These are phyloP conservation scores for Nipponia nippon DNA, from an alignment of 2,113 vertebrate genomes.

Conservation along the genomic window DNA sequence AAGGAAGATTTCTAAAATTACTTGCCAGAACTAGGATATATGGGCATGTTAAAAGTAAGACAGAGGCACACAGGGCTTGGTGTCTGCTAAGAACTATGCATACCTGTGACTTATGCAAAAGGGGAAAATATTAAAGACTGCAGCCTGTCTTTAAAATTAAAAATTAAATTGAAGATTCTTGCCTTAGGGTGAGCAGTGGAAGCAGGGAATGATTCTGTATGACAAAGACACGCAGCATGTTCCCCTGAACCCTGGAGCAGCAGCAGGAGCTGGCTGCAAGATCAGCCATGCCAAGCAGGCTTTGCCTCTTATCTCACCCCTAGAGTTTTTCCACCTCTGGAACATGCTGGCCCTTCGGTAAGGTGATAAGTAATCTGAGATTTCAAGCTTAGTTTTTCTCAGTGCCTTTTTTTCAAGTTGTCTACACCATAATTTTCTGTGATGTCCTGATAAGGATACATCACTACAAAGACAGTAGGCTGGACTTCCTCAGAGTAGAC, in stretches of 20 bases:
- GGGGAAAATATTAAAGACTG: background rate
- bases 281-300: background rate
- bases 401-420: background rate
- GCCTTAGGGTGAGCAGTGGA: background rate
- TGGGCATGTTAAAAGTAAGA: background rate
- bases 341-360: fast-evolving
- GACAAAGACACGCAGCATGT: background rate
- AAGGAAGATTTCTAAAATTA: background rate
- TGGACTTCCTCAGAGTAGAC: background rate
- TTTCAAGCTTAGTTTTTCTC: background rate
- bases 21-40: background rate
- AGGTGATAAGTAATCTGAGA: background rate
- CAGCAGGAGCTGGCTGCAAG: background rate
- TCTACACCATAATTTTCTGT: background rate
- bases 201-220: background rate
- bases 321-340: background rate
- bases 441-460: background rate
- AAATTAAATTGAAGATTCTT: background rate
- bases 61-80: background rate
- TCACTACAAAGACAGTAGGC: background rate
- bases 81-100: background rate
- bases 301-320: background rate
- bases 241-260: background rate
- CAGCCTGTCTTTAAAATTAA: background rate
- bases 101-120: background rate